Evolutionary conservation across 2,113 vertebrate species (phyloP).

Genomic region (Bombycilla garrulus): DNA sequence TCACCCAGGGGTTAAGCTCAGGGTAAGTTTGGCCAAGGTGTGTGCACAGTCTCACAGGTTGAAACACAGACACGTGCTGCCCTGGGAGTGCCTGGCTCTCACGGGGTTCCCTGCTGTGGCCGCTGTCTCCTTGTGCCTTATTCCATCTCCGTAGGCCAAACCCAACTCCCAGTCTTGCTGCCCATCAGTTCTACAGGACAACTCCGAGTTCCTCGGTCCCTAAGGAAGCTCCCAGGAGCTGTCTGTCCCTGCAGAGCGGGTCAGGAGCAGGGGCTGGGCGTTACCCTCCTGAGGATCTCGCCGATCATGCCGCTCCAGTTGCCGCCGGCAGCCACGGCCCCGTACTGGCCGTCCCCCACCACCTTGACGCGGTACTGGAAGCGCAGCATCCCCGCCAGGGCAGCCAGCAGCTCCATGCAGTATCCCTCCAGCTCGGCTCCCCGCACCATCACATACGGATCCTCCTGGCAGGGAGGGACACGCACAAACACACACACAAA

Average conservation of each 20-base stretch:
- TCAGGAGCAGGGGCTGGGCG: accelerated
- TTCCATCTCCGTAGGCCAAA: background rate
- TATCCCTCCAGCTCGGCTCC: constrained; percentile 80
- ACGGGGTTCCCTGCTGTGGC: background rate
- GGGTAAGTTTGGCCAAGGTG: background rate
- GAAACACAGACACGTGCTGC: background rate
- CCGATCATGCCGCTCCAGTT: constrained; percentile 87
- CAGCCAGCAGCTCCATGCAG: constrained; percentile 81
- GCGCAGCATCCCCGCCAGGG: constrained; percentile 74
- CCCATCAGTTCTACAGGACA: background rate
- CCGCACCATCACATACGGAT: constrained; percentile 79
- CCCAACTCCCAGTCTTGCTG: accelerated
- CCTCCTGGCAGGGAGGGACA: constrained; percentile 53
- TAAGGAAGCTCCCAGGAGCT: background rate
- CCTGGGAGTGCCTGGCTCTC: background rate
- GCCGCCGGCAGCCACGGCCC: constrained; percentile 57
- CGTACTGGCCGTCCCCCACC: constrained; percentile 82
- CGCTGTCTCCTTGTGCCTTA: background rate
- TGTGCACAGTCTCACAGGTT: no score
- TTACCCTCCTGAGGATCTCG: constrained; percentile 81
- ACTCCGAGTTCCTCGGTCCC: background rate
- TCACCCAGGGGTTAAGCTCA: background rate
- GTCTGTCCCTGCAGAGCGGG: background rate
- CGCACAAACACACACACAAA: background rate
- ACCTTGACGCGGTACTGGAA: constrained; percentile 78